Evolutionary conservation across 2,888 invertebrate genomes (phyloP).

Genomic region (Heliconius ethilla): DNA sequence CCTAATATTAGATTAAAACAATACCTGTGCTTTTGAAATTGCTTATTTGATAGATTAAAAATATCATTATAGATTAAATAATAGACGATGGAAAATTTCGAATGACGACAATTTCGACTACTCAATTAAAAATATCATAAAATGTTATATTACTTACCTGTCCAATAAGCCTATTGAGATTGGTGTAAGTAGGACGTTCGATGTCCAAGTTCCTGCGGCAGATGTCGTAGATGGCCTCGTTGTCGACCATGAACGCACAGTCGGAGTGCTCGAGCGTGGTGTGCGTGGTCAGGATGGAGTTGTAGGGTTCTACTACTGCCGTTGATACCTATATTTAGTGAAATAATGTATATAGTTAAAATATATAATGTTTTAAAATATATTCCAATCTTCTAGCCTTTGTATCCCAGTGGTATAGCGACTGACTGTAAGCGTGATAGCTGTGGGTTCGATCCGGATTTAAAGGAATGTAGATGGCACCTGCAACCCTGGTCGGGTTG

Average conservation of each 20-base stretch:
- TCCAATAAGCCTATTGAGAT: slow-evolving; percentile 92
- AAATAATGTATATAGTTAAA: background rate
- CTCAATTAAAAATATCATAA: background rate
- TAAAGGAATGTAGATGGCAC: too few species aligned
- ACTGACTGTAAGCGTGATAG: too few species aligned
- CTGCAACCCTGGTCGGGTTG: too few species aligned
- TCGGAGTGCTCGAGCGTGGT: slow-evolving; percentile 93
- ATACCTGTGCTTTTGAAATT: too few species aligned
- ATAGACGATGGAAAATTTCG: background rate
- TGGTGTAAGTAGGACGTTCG: slow-evolving; percentile 92
- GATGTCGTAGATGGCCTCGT: slow-evolving; percentile 93
- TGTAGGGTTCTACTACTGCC: slow-evolving; percentile 93
- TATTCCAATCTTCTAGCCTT: too few species aligned
- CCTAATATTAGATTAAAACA: too few species aligned
- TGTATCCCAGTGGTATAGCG: too few species aligned
- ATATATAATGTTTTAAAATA: too few species aligned
- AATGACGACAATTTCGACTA: too few species aligned
- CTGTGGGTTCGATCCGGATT: too few species aligned
- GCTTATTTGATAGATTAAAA: background rate
- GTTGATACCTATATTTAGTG: slow-evolving; percentile 85
- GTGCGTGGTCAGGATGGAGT: slow-evolving; percentile 95
- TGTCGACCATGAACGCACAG: slow-evolving; percentile 97
- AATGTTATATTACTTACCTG: slow-evolving; percentile 66
- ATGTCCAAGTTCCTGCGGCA: slow-evolving; percentile 93
- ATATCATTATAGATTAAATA: background rate